Evolutionary conservation across 2,888 invertebrate genomes (phyloP).

Genomic region (Eledona agricola): DNA sequence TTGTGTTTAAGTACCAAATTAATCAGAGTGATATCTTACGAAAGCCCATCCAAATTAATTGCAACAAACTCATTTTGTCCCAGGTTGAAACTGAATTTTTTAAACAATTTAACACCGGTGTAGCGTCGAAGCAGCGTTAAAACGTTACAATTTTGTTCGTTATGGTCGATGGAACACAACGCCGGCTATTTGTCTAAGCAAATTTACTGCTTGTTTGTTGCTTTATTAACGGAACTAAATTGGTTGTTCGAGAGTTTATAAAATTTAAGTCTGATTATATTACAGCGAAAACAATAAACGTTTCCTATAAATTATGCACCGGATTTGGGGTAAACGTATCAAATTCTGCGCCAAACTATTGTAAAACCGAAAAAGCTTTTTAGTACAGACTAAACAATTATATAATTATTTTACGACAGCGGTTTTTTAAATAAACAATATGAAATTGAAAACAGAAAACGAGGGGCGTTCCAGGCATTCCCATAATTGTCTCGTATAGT

Average conservation of each 20-base stretch:
- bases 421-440: too few species aligned
- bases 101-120: conserved; percentile 3
- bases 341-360: neutral
- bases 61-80: neutral
- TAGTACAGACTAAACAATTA: too few species aligned
- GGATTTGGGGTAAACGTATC: neutral
- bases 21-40: neutral
- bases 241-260: conserved; percentile 12
- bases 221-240: conserved; percentile 9
- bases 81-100: neutral
- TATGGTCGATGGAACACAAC: conserved; percentile 4
- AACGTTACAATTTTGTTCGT: conserved; percentile 5
- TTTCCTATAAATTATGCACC: neutral
- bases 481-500: too few species aligned
- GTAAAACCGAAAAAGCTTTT: too few species aligned
- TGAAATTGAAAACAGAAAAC: too few species aligned
- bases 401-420: neutral
- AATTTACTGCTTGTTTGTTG: conserved; percentile 9
- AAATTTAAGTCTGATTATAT: conserved; percentile 6
- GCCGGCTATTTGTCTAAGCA: conserved; percentile 6
- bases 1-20: conserved; percentile 5
- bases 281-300: conserved; percentile 3
- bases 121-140: conserved; percentile 1
- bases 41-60: neutral
- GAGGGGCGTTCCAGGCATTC: too few species aligned